Percentiles rank a stretch among this genome's conserved stretches.
phyloP scores from a whole-genome alignment of 1,140 invertebrate species.

The Meloidogyne exigua region DNA sequence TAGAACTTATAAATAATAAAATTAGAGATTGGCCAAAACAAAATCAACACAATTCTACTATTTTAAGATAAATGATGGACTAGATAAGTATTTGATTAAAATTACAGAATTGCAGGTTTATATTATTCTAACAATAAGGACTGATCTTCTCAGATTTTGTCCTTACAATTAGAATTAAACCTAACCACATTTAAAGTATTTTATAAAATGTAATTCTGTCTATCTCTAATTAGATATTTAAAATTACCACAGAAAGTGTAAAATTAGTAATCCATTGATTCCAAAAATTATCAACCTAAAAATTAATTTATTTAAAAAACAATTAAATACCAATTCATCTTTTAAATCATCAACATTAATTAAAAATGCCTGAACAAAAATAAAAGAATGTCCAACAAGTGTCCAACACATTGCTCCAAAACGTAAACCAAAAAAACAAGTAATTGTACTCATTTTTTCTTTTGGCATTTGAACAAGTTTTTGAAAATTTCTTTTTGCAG shows the following conservation, averaged over 20 bases:
- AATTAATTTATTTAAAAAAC: background rate
- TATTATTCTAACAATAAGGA: too few species aligned
- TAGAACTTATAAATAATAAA: too few species aligned
- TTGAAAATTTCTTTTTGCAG: slow-evolving; percentile 53
- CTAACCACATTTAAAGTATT: too few species aligned
- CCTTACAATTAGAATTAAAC: too few species aligned
- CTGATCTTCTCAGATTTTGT: too few species aligned
- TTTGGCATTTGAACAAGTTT: slow-evolving; percentile 62
- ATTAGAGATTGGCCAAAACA: too few species aligned
- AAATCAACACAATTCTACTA: too few species aligned
- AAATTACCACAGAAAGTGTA: slow-evolving; percentile 48
- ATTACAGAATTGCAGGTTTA: too few species aligned
- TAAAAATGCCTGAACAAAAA: slow-evolving; percentile 62
- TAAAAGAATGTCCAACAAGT: slow-evolving; percentile 62
- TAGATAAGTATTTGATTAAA: too few species aligned
- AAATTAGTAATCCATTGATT: slow-evolving; percentile 64
- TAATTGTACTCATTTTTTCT: slow-evolving; percentile 59
- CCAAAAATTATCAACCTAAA: slow-evolving; percentile 22
- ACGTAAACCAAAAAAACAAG: slow-evolving; percentile 60
- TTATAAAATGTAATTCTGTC: too few species aligned
- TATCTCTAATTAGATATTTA: too few species aligned
- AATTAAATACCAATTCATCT: slow-evolving; percentile 51
- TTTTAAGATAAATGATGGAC: too few species aligned
- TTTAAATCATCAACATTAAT: slow-evolving; percentile 62
- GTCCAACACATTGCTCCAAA: slow-evolving; percentile 63